Base-by-base conservation (phyloP, 2,113 vertebrate genomes). In the Jaculus jaculus region DNA sequence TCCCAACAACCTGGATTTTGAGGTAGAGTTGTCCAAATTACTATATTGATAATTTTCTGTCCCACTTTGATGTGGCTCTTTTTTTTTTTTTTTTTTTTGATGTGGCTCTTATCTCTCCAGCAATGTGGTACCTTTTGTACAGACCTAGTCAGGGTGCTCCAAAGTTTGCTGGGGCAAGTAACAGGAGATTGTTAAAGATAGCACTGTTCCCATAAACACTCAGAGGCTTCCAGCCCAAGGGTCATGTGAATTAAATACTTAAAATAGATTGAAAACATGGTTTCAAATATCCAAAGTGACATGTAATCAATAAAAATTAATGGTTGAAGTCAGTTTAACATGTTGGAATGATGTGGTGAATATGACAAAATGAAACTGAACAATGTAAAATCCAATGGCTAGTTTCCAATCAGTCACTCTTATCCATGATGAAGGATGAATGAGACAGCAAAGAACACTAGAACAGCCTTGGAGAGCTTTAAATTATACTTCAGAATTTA, bases 271-370 rank as follows among this genome's bases (percentile, higher is more conserved):
- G 63, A 91, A 60, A 39, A 2, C 12, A 61, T 39, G 23, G 15
- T 5, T 34, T 30, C 28, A 84, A n/a, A 78, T 60, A 89, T 69
- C 18, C 51, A 73, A 63, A 71, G 15, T 75, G 39, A 66, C 54
- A 91, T 61, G 89, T 80, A 91, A 84, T 80, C n/a, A 75, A 85
- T 54, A 69, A 39, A 78, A 66, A 74, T 16, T 4, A 32, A 68
- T 79, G 54, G 80, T 1, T 0, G 51, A 66, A 91, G 16, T 26
- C 84, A 54, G 88, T 90, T 84, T 34, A 78, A 18, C 9, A 61
- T 72, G 6, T 54, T 51, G 0, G 16, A 65, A 15, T 61, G 47
- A 84, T 23, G 15, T 11, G 10, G 42, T 47, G 8, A 63, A 77
- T 20, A 51, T 37, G 54, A 66, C 84, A 47, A 91, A 39, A 77